A percentile compares a stretch with the other conserved stretches of the same genome.
Conservation (phyloP, 2,113 vertebrate species). For the Plecotus auritus region DNA sequence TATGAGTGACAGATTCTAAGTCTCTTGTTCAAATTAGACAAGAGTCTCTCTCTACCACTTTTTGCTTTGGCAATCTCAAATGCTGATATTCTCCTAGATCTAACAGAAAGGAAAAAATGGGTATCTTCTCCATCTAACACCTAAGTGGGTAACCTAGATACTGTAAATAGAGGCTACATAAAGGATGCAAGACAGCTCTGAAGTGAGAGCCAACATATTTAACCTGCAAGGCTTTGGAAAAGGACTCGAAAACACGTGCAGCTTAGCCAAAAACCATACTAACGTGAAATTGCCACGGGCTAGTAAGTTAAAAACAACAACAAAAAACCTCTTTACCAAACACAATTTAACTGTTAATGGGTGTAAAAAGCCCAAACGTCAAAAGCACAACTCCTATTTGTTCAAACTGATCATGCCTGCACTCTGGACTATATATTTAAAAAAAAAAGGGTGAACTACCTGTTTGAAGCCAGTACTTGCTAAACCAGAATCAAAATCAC, state of each 20-base stretch:
- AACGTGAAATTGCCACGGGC: slow-evolving; percentile 76
- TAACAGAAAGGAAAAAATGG: slow-evolving; percentile 78
- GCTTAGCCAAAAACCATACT: slow-evolving; percentile 75
- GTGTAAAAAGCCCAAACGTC: slow-evolving; percentile 62
- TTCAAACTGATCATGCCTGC: slow-evolving; percentile 42
- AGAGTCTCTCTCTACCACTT: slow-evolving; percentile 35
- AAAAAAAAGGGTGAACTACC: slow-evolving; percentile 68
- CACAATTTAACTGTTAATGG: slow-evolving; percentile 73
- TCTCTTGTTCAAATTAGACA: slow-evolving; percentile 54
- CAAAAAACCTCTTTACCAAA: slow-evolving; percentile 63
- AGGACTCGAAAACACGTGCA: slow-evolving; percentile 71
- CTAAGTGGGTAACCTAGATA: slow-evolving; percentile 74
- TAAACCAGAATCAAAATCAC: slow-evolving; percentile 63
- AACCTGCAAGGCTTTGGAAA: slow-evolving; percentile 76
- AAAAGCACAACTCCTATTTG: slow-evolving; percentile 50
- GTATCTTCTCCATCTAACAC: slow-evolving; percentile 77
- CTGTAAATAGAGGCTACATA: slow-evolving; percentile 75
- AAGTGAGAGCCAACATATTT: slow-evolving; percentile 76
- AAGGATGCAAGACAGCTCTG: slow-evolving; percentile 74
- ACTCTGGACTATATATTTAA: slow-evolving; percentile 42
- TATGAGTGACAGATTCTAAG: background rate
- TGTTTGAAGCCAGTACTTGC: slow-evolving; percentile 68
- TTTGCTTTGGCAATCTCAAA: slow-evolving; percentile 68
- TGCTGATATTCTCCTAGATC: slow-evolving; percentile 76
- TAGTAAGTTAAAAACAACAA: slow-evolving; percentile 60